phyloP scores from a whole-genome alignment of 2,797 vertebrate genomes.

The Kryptopterus vitreolus region DNA sequence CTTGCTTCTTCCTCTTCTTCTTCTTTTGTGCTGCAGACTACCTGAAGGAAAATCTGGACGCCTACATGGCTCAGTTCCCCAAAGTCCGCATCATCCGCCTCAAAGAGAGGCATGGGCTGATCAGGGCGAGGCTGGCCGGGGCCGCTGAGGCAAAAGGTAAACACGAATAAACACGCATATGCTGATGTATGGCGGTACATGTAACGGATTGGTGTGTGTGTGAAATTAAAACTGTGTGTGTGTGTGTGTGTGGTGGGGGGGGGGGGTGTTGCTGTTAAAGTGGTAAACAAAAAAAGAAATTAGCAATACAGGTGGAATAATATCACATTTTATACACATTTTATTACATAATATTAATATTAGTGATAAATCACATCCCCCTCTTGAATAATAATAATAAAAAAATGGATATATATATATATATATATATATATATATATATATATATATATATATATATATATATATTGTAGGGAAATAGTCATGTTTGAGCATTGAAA shows the following conservation, averaged over 20 bases:
- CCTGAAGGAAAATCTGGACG: slow-evolving; percentile 83
- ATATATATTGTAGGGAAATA: too few species aligned
- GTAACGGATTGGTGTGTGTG: background rate
- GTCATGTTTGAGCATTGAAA: too few species aligned
- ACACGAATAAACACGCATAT: background rate
- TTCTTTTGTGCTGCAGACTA: slow-evolving; percentile 71
- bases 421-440: too few species aligned
- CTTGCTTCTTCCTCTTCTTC: too few species aligned
- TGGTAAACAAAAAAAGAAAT: background rate
- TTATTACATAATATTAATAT: too few species aligned
- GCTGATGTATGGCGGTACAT: background rate
- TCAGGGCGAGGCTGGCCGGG: slow-evolving; percentile 90
- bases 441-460: too few species aligned
- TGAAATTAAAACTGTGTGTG: background rate
- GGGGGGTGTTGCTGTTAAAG: background rate
- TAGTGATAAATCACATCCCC: too few species aligned
- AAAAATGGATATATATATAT: too few species aligned
- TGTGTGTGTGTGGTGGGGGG: background rate
- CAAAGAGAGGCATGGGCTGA: slow-evolving; percentile 89
- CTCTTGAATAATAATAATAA: too few species aligned
- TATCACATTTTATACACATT: too few species aligned
- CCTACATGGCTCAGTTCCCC: slow-evolving; percentile 85
- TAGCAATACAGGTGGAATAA: too few species aligned
- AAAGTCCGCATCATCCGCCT: slow-evolving; percentile 90
- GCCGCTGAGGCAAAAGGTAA: slow-evolving; percentile 86